Conservation (phyloP, 2,797 vertebrate species). For the Myotis vivesi region DNA sequence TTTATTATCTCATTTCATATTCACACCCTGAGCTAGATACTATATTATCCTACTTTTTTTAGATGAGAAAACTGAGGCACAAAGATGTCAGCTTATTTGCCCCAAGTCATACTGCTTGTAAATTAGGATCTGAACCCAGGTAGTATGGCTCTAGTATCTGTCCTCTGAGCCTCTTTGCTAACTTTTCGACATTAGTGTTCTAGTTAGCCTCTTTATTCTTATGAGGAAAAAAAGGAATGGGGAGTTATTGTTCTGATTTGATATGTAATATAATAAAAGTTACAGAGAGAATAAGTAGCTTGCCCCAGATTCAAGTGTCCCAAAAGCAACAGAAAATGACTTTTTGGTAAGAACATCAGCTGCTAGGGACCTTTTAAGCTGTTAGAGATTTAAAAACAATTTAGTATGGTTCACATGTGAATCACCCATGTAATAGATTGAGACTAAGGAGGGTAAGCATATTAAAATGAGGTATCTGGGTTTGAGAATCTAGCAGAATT, state of each 20-base stretch:
- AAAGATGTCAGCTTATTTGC: not conserved
- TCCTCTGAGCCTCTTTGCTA: not conserved
- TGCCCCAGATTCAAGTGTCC: not conserved
- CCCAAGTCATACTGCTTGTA: not conserved
- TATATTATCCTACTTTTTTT: not conserved
- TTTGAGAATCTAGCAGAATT: not conserved
- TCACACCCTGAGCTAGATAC: not conserved
- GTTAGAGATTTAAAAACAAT: not conserved
- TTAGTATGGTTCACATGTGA: not conserved
- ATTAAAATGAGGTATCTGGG: not conserved
- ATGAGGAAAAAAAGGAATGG: not conserved
- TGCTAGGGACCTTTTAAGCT: not conserved
- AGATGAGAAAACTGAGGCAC: not conserved
- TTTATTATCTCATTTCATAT: slow-evolving; percentile 2
- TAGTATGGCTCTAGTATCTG: not conserved
- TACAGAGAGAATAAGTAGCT: not conserved
- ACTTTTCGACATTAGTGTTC: not conserved
- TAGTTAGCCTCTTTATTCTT: slow-evolving; percentile 13
- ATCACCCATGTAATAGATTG: not conserved
- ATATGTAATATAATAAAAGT: not conserved
- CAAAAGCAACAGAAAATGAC: slow-evolving; percentile 36
- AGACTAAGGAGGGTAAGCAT: not conserved
- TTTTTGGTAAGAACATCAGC: slow-evolving; percentile 28
- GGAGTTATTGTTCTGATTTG: not conserved
- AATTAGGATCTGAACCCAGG: not conserved